phyloP scores from a whole-genome alignment of 2,797 vertebrate genomes.

The Pogoniulus pusillus region DNA sequence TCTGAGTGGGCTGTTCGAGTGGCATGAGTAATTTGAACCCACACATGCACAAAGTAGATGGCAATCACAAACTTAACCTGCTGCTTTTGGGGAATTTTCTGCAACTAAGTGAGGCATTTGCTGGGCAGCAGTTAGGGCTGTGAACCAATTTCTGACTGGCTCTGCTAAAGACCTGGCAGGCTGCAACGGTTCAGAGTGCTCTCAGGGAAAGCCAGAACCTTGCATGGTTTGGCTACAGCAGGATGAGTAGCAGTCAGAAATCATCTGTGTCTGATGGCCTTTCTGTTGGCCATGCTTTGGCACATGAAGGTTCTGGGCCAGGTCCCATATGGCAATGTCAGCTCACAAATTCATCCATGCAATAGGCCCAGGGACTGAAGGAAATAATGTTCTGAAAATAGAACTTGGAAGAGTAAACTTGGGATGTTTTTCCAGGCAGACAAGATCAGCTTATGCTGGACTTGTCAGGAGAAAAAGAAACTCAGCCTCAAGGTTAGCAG shows the following conservation, averaged over 20 bases:
- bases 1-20: not conserved
- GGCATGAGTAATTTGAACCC: not conserved
- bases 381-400: not conserved
- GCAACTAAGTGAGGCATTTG: not conserved
- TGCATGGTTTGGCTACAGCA: not conserved
- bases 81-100: not conserved
- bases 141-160: not conserved
- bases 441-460: not conserved
- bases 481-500: not conserved
- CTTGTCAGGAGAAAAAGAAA: not conserved
- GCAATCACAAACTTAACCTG: not conserved
- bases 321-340: not conserved
- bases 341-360: not conserved
- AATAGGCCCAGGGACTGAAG: not conserved
- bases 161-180: not conserved
- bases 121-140: not conserved
- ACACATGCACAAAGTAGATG: not conserved
- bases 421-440: not conserved
- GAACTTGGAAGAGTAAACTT: not conserved
- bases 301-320: not conserved
- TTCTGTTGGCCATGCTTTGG: not conserved
- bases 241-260: not conserved
- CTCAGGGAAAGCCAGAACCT: not conserved
- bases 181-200: rapidly evolving
- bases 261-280: rapidly evolving